Conservation (phyloP, 2,888 invertebrate species). For the Ischnura elegans region DNA sequence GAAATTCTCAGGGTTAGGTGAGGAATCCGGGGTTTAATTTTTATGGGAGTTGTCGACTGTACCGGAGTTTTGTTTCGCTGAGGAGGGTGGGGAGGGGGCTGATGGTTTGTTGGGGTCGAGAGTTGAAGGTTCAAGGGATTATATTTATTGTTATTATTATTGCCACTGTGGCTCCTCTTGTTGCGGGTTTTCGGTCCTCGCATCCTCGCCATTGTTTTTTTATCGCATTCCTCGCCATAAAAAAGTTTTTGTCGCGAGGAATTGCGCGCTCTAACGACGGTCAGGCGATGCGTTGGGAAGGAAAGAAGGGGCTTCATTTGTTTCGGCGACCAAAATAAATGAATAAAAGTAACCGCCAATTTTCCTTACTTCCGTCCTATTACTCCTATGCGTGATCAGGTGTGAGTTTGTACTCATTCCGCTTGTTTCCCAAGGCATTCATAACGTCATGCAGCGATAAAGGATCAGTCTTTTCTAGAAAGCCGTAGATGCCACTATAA, state of each 20-base stretch:
- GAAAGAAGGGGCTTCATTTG: not conserved
- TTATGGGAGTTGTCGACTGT: too few relatives aligned
- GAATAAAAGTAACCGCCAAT: too few relatives aligned
- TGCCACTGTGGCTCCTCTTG: not conserved
- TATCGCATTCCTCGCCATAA: constrained; percentile 17
- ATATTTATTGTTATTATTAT: not conserved
- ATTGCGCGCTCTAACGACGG: constrained; percentile 17
- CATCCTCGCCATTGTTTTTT: not conserved
- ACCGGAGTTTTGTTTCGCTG: not conserved
- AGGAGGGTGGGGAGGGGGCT: not conserved
- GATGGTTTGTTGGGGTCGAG: not conserved
- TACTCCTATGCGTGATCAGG: not conserved
- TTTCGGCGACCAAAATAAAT: not conserved
- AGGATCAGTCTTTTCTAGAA: too few relatives aligned
- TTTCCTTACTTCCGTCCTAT: too few relatives aligned
- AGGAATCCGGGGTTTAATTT: too few relatives aligned
- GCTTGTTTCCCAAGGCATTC: too few relatives aligned
- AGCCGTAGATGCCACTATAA: too few relatives aligned
- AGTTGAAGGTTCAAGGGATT: not conserved
- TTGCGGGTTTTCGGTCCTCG: not conserved
- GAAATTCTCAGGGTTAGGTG: too few relatives aligned
- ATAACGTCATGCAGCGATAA: too few relatives aligned
- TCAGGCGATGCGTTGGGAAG: not conserved
- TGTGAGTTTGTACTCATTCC: not conserved
- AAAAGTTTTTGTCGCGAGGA: constrained; percentile 7